Base-by-base conservation (phyloP, 2,888 invertebrate species). In the Drosophila histrio region DNA sequence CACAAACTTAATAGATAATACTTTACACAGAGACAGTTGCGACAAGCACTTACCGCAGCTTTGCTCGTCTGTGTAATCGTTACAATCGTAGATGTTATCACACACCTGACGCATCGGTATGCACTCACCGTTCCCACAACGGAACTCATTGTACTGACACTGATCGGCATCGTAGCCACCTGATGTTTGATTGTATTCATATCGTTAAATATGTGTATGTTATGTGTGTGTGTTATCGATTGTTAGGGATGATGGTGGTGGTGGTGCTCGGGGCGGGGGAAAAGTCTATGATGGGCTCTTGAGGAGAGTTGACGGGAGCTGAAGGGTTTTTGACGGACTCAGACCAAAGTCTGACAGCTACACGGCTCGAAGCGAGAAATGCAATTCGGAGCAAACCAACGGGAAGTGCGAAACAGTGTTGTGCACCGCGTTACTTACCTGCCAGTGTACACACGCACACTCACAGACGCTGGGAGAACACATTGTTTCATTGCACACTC, bases 11-110 rank as follows among this genome's bases (percentile, higher is more conserved):
- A 38, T 6, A 9, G 15, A 24, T 38, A 28, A 32, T 11, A 19
- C 5, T 8, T 3, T 11, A 56, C 26, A 53, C 7, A 39, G 28
- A 68, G 46, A 64, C n/a, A 26, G 26, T 52, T 36, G 24, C 41
- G 36, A 41, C 39, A 61, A 59, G 41, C 56, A 95, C 95, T 95
- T 95, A 95, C 95, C 94, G 93, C 96, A 96, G 90, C 94, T 93
- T 83, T 93, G 93, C 92, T 96, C 96, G 91, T 96, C 96, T 34
- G 95, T 95, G 90, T 94, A 93, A 93, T 96, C 96, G 79, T 92
- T 91, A 91, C 96, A 96, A 92, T 96, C 95, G 81, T 93, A 93
- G 61, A 92, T 92, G 50, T 93, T 93, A 92, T 96, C 94, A 91
- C 95, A 95, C 89, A 93, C 92, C 89, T 92, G 92, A 77, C 90